These are phyloP conservation scores for Idaea dimidiata DNA, from an alignment of 2,888 invertebrate species.

Conservation along the genomic window DNA sequence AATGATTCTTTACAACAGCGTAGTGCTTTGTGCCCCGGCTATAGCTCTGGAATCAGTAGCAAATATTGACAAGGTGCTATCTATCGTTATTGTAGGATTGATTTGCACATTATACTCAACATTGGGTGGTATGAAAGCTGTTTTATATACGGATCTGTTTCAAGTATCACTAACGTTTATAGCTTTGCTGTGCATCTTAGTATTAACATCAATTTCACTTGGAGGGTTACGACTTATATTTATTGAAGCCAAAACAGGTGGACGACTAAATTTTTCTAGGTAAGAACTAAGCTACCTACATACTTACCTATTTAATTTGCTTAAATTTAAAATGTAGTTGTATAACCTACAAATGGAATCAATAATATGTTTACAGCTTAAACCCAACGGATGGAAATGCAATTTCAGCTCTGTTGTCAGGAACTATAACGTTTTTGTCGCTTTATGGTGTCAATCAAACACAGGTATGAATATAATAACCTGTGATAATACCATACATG, in stretches of 20 bases:
- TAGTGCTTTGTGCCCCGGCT: constrained; percentile 96
- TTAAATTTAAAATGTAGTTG: not conserved
- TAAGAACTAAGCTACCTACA: constrained; percentile 46
- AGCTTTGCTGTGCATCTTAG: constrained; percentile 88
- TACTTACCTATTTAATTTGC: not conserved
- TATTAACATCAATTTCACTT: constrained; percentile 84
- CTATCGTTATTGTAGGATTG: constrained; percentile 87
- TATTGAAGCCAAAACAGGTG: constrained; percentile 84
- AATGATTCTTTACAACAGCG: constrained; percentile 93
- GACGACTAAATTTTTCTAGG: constrained; percentile 86
- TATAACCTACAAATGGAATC: constrained; percentile 16
- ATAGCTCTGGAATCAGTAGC: constrained; percentile 93
- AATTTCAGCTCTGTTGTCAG: constrained; percentile 89
- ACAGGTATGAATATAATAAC: constrained; percentile 57
- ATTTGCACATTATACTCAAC: constrained; percentile 94
- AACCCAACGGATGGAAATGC: constrained; percentile 92
- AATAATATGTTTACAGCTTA: constrained; percentile 81
- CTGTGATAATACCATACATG: too few species aligned
- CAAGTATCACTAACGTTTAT: constrained; percentile 92
- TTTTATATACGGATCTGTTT: constrained; percentile 91
- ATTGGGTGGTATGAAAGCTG: constrained; percentile 95
- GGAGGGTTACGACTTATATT: constrained; percentile 88
- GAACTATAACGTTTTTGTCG: constrained; percentile 88
- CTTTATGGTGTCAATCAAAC: constrained; percentile 94
- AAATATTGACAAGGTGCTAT: constrained; percentile 85